Evolutionary conservation across 2,797 vertebrate genomes (phyloP).

Genomic region (Acanthornis magna): DNA sequence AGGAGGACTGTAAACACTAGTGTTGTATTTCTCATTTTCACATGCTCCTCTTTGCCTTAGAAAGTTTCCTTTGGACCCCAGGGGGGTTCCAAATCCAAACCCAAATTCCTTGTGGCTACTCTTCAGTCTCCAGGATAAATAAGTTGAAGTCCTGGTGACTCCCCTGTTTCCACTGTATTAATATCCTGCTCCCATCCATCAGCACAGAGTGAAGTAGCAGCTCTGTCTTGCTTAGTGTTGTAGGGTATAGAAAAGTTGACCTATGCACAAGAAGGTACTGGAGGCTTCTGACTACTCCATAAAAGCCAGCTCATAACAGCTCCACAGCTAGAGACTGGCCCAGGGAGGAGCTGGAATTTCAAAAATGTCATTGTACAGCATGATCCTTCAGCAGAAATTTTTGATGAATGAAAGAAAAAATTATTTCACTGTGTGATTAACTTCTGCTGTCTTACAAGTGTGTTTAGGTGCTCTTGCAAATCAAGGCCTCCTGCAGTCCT

Average conservation of each 20-base stretch:
- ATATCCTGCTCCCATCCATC: background rate
- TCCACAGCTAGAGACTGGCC: background rate
- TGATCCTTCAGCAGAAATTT: background rate
- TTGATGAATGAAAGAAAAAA: background rate
- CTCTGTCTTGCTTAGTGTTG: background rate
- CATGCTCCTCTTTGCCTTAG: background rate
- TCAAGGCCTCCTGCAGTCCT: background rate
- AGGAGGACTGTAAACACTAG: background rate
- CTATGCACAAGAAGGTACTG: background rate
- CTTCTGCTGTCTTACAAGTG: background rate
- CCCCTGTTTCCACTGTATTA: background rate
- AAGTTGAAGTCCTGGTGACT: background rate
- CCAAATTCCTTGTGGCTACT: background rate
- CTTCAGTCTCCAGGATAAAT: background rate
- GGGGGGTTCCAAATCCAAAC: background rate
- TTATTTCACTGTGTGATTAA: background rate
- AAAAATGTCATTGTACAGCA: background rate
- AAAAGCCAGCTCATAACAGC: background rate
- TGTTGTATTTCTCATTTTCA: background rate
- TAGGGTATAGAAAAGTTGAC: background rate
- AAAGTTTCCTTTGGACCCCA: background rate
- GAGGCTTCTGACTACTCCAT: background rate
- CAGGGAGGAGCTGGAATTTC: background rate
- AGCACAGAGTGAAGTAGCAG: background rate
- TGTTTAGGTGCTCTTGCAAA: background rate